Evolutionary conservation across 2,888 invertebrate species (phyloP), one percentile per base, ranked within the genome.

Genomic region (Papilio elwesi): DNA sequence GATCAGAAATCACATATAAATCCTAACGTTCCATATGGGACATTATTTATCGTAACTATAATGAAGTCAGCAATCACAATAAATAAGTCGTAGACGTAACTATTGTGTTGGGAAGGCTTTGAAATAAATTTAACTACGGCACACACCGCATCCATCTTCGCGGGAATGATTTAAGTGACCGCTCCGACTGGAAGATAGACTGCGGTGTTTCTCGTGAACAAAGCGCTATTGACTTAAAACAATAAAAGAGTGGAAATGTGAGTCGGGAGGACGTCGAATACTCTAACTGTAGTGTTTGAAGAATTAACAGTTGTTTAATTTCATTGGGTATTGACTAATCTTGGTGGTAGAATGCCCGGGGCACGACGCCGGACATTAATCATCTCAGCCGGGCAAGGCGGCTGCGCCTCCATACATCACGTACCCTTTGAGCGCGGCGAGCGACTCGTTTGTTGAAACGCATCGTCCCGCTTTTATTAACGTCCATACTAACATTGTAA

Each of bases 401-500:
- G 68, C 77, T 75, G 79, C 77, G 70, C 78, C 81, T 78, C 84
- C 85, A 89, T 90, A 89, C 88, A 88, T 89, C 89, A 87, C 86
- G 79, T 81, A 82, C 84, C 86, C 88, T 89, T 87, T 86, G 88
- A 90, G 83, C 79, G 79, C 80, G 81, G 83, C 82, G 80, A 85
- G 82, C 83, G 83, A 82, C 83, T 87, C 88, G 87, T 90, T 92
- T 90, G 88, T 90, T 88, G 85, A 87, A 87, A 87, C 80, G 78
- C 82, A 79, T 81, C 82, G 83, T 85, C 80, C 77, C 78, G 81
- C 82, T 88, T 89, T 89, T 90, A 90, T 89, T 89, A 85, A 83
- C 85, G 83, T 77, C 77, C 79, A 78, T 85, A 84, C 86, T 84
- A 89, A 89, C 85, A 86, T 86, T 86, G 85, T 89, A 87, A 89